Base-by-base conservation (phyloP, 2,888 invertebrate species). In the Caenorhabditis parvicauda region DNA sequence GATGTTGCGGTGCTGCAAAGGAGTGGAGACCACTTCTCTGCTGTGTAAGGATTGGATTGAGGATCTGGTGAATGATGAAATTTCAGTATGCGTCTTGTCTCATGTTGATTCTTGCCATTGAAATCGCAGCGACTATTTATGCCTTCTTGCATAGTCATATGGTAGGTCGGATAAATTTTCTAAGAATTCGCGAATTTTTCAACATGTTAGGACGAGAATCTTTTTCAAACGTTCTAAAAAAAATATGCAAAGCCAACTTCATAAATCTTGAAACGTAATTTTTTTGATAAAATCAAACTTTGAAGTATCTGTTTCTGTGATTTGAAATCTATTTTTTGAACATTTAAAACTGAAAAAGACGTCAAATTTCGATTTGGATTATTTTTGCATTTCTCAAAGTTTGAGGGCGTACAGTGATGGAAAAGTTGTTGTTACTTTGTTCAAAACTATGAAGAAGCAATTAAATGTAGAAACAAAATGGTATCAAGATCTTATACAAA, bases 1-100 rank as follows among this genome's bases (percentile, higher is more conserved):
- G 80, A 19, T 79, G 77, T 55, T 79, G 75, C 57, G 77, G 79
- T 19, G 77, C 79, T 14, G 73, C 76, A 3, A 79, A 79, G 45
- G 80, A 81, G 54, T 81, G 81, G 81, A 59, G 81, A 37, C 81
- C 80, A 1, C 49, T 80, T 9, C 52, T 80, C 19, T 77, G 79
- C 44, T 79, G 78, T 55, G 77, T 77, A 42, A 63, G 70, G 5
- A 29, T 7, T 32, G 17, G 22, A 41, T 17, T 52, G 7, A 3
- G 22, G 45, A 12, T 25, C 6, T 27, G 35, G 2, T 27, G 12
- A 19, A 29, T 6, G 14, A 19, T 45, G 3, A 19, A 29, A 29
- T 67, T 75, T 54, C 57, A 79, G 78, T 79, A 79, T 44, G 80
- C 78, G 3, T 76, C 74, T 7, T 79, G 75, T 54, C 52, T 80